These are phyloP conservation scores for Plagiodera versicolora DNA, from an alignment of 2,888 invertebrate genomes.

Conservation along the genomic window DNA sequence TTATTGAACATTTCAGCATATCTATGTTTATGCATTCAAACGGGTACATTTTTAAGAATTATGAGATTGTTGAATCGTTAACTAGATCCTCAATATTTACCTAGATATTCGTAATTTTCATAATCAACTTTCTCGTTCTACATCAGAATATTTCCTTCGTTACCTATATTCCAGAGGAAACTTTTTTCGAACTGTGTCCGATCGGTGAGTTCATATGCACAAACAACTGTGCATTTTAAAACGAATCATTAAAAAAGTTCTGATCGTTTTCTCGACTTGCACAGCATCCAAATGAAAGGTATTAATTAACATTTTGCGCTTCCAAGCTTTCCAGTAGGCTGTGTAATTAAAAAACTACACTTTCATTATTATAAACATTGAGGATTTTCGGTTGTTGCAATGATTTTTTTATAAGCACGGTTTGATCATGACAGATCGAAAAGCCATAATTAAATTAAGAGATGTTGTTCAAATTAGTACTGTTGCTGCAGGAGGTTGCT, in stretches of 20 bases:
- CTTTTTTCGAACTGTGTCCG: neutral
- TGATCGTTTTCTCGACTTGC: neutral
- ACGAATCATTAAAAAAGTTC: neutral
- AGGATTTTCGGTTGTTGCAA: neutral
- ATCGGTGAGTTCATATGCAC: neutral
- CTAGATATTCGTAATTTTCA: too few relatives aligned
- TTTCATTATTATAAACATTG: neutral
- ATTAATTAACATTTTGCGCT: constrained; percentile 5
- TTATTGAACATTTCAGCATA: too few relatives aligned
- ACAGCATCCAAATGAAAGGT: constrained; percentile 9
- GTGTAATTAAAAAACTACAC: constrained; percentile 9
- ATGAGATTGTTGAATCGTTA: too few relatives aligned
- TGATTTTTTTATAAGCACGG: constrained; percentile 5
- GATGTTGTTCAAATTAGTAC: neutral
- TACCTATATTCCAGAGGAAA: too few relatives aligned
- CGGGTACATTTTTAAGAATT: too few relatives aligned
- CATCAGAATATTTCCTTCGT: too few relatives aligned
- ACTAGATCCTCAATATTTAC: too few relatives aligned
- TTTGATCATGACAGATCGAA: neutral
- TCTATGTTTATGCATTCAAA: too few relatives aligned
- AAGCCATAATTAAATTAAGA: neutral
- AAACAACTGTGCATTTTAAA: neutral
- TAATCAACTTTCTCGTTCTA: too few relatives aligned
- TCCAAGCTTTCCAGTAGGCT: neutral
- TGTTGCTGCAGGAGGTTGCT: too few relatives aligned